Evolutionary conservation across 1,140 invertebrate genomes (phyloP).

Genomic region (Tetragnatha versicolor): DNA sequence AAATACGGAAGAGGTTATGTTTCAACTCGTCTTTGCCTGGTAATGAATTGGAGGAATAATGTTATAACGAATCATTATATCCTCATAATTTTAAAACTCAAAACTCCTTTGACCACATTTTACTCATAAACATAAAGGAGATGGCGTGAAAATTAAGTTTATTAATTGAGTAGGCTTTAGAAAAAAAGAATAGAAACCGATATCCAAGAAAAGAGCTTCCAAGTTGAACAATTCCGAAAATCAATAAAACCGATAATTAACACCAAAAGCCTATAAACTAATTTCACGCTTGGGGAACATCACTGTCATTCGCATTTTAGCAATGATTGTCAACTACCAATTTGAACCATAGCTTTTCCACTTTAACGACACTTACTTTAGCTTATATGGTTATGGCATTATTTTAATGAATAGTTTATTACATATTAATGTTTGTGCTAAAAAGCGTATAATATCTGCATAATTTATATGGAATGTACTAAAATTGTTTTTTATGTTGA

Average conservation of each 20-base stretch:
- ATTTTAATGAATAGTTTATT: neutral
- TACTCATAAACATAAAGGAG: no score
- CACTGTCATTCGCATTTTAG: neutral
- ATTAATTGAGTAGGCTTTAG: no score
- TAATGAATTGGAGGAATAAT: no score
- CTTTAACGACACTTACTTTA: neutral
- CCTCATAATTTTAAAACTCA: no score
- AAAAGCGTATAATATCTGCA: neutral
- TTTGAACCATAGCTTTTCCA: no score
- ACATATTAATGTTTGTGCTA: neutral
- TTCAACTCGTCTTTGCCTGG: no score
- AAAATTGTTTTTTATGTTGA: neutral
- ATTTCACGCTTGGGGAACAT: conserved; percentile 10
- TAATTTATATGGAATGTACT: neutral
- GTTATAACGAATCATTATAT: no score
- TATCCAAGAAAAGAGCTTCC: no score
- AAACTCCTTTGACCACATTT: no score
- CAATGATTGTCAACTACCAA: neutral
- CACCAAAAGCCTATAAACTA: conserved; percentile 32
- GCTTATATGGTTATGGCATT: neutral
- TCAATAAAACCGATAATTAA: conserved; percentile 36
- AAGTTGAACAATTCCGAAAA: conserved; percentile 3
- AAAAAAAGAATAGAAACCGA: no score
- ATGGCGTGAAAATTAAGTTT: no score
- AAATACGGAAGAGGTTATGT: no score